Evolutionary conservation across 2,797 vertebrate species (phyloP), one percentile per base, ranked within the genome.

Genomic region (Adelosebastes latens): DNA sequence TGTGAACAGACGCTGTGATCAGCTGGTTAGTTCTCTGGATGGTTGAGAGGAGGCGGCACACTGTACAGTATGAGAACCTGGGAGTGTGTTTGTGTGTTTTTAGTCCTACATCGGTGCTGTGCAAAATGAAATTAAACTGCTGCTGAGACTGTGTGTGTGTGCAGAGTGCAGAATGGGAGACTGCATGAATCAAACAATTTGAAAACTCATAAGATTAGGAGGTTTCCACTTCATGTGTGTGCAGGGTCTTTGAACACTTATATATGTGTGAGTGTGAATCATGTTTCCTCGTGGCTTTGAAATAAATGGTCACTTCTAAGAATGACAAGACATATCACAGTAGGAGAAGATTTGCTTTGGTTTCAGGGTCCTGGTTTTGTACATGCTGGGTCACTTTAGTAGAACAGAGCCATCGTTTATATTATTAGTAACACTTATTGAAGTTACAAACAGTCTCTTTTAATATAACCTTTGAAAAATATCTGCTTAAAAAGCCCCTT

Each of bases 1-100:
- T 88, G 67, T 75, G 80, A 80, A 81, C 84, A 79, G 85, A 87
- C 75, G 67, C 80, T 87, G 72, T 82, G 77, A 88, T 92, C 89
- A 86, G 70, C 80, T 77, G 84, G 73, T 84, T 71, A 80, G 71
- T 78, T 87, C n/a, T 78, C 29, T 87, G 67, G 75, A 79, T 81
- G 72, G 59, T 74, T 79, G 64, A 85, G 59, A 79, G 69, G 66
- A 84, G 69, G 5, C 67, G 64, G 71, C 46, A 62, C 66, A 80
- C 64, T 42, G 58, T 68, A 79, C 52, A 39, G 69, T 63, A 5
- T 58, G 64, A 75, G 55, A 67, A 52, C 52, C 31, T 20, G 42
- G 14, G 53, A 36, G 62, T 55, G 70, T 49, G 49, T 13, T 36
- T 32, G 25, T 70, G 69, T 66, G n/a, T 20, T 52, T 82, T 68